Conservation (phyloP, 37 sponge, comb jelly and placozoan genomes). For the Dysidea cf. avara region DNA sequence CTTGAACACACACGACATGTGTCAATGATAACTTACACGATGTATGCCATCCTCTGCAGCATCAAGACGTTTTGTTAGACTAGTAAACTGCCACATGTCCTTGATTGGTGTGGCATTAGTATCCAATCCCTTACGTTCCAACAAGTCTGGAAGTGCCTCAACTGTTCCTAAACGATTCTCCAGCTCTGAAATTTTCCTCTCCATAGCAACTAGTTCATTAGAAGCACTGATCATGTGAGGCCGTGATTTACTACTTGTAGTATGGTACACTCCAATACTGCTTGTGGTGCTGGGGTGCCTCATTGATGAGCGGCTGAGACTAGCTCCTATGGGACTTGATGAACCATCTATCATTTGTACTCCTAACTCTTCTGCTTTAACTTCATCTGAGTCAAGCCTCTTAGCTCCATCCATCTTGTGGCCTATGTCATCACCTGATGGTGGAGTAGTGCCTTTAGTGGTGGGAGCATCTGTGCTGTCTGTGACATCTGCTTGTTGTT, state of each 20-base stretch:
- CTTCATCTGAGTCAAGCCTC: not conserved
- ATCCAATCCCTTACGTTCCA: slow-evolving; percentile 66
- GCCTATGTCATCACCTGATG: not conserved
- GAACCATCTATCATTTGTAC: too few species aligned
- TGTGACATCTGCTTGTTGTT: too few species aligned
- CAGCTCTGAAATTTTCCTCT: slow-evolving; percentile 55
- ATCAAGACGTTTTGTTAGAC: slow-evolving; percentile 72
- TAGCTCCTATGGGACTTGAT: too few species aligned
- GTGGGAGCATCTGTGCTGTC: too few species aligned
- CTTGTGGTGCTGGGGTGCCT: too few species aligned
- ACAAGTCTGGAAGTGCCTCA: slow-evolving; percentile 61
- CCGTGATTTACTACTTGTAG: not conserved
- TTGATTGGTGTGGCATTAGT: slow-evolving; percentile 57
- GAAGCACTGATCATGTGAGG: slow-evolving; percentile 56
- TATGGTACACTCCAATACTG: too few species aligned
- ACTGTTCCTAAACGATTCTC: slow-evolving; percentile 64
- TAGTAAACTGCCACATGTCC: slow-evolving; percentile 88
- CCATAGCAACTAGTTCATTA: slow-evolving; percentile 67
- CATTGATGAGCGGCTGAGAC: too few species aligned
- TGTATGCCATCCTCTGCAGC: slow-evolving; percentile 76
- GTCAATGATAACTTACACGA: slow-evolving; percentile 41
- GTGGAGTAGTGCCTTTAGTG: too few species aligned
- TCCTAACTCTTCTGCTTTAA: not conserved
- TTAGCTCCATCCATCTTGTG: not conserved
- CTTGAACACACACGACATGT: not conserved